Evolutionary conservation across 23 tunicate species (phyloP), one percentile per base, ranked within the genome.

Genomic region (Aplidium turbinatum): DNA sequence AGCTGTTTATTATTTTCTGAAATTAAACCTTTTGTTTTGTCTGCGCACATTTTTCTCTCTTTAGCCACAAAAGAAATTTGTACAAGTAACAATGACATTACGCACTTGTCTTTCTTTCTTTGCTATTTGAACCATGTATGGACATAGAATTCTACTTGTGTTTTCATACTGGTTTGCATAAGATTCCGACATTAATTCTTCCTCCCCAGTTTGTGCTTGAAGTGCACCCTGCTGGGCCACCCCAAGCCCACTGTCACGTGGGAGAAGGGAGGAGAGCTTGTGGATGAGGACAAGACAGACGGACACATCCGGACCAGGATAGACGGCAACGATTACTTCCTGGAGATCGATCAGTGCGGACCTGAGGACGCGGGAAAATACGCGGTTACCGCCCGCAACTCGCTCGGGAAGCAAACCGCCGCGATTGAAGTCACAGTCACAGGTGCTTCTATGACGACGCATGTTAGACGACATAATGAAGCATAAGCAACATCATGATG

Each of bases 401-500:
- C 97, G 35, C 92, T 91, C 46, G 97, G 97, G 21, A 84, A 82
- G 46, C 97, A 91, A 66, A 84, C 87, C 19, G 97, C 97, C n/a
- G 76, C 85, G 18, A 86, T 84, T 33, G 92, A 79, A 7, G 91
- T 91, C 11, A 61, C 47, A 35, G 73, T 91, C 3, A 42, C 82
- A 4, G 82, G 87, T 70, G 34, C 6, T 42, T n/a, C n/a, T n/a
- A n/a, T n/a, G n/a, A n/a, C n/a, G n/a, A n/a, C n/a, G n/a, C n/a
- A n/a, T n/a, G n/a, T n/a, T n/a, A n/a, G n/a, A n/a, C n/a, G n/a
- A n/a, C n/a, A n/a, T n/a, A n/a, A n/a, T n/a, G n/a, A n/a, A n/a
- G n/a, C n/a, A n/a, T n/a, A n/a, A n/a, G n/a, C n/a, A n/a, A n/a
- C n/a, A n/a, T n/a, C n/a, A n/a, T n/a, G n/a, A n/a, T n/a, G n/a